Conservation (phyloP, 2,113 vertebrate genomes). For the Cricetomys ansorgei region DNA sequence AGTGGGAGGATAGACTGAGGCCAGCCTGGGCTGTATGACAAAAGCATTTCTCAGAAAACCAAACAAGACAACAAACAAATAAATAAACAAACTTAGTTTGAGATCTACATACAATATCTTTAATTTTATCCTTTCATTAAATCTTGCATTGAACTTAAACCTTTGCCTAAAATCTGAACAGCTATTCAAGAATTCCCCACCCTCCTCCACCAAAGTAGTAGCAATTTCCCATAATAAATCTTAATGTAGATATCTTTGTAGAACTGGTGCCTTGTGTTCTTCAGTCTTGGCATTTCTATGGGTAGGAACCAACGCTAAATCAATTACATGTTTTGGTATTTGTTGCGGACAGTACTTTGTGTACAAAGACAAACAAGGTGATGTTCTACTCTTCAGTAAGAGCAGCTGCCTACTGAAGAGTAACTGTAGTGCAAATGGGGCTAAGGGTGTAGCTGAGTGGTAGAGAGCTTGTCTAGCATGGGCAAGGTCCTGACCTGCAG, state of each 20-base stretch:
- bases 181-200: background rate
- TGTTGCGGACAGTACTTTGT: background rate
- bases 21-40: background rate
- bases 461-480: background rate
- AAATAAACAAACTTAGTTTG: background rate
- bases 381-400: background rate
- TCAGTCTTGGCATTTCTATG: background rate
- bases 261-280: background rate
- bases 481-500: background rate
- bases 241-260: background rate
- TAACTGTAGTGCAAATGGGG: background rate
- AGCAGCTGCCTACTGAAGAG: background rate
- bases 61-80: background rate
- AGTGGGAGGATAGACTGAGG: background rate
- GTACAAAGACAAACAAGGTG: background rate
- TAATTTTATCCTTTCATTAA: slow-evolving; percentile 3
- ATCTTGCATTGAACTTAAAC: background rate
- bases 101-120: background rate
- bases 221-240: background rate
- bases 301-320: background rate
- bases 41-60: background rate
- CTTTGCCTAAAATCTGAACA: background rate
- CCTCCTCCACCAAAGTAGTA: background rate
- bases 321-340: background rate
- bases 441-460: background rate